Base-by-base conservation (phyloP, 1,140 invertebrate species). In the Drosophila elegans region DNA sequence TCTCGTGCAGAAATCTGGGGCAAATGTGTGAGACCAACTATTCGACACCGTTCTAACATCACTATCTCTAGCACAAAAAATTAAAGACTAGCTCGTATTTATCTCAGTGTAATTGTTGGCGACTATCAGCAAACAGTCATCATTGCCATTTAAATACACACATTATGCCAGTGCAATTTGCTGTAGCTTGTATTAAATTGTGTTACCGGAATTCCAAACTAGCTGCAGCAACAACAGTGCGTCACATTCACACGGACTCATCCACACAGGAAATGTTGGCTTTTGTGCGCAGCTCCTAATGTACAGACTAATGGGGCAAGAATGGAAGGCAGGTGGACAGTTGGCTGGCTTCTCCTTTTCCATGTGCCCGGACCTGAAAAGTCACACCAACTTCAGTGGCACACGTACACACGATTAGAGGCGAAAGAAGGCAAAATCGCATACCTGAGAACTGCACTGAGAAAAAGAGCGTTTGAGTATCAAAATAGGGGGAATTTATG, bases 391-490 rank as follows among this genome's bases (percentile, higher is more conserved):
- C 48, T 46, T 44, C 72, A 63, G 78, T 79, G 67, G 46, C 73
- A 73, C 83, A 88, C 84, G 84, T 89, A 80, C 64, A 74, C 64
- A 71, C 84, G 84, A 88, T 84, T 88, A 88, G 60, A 88, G 71
- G 72, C 56, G 49, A 52, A 72, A 51, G 61, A 68, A 45, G 82
- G 81, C 56, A 71, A 60, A 53, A 55, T 44, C 49, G 61, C 53
- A 74, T 55, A 62, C 71, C 76, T 75, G 63, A 45, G 69, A 64
- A 38, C 13, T 57, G 48, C 53, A 80, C 16, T 32, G 46, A 4
- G 38, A 51, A 29, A 25, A 49, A 44, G 2, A 1, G 0, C 9
- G 4, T 10, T n/a, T 6, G 1, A 16, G 3, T 13, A 7, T n/a
- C 12, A 9, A 10, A 49, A 32, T 10, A n/a, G n/a, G 2, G 2